A percentile compares a stretch with the other conserved stretches of the same genome.
Evolutionary conservation across 2,888 invertebrate species (phyloP).

Genomic region (Digitonthophagus gazella): DNA sequence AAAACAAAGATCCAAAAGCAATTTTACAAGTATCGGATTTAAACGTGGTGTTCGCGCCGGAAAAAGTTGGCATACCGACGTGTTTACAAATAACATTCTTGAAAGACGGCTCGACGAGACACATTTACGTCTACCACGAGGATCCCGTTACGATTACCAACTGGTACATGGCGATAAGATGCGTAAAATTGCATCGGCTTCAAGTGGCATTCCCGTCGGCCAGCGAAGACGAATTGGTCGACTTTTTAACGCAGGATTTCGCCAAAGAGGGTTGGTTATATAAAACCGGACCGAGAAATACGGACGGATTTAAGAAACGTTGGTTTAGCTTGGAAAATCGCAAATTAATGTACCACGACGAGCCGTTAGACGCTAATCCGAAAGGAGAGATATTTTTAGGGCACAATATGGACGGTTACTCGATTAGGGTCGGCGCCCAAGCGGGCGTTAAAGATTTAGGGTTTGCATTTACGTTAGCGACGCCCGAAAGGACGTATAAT

Average conservation of each 20-base stretch:
- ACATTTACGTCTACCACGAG: conserved; percentile 84
- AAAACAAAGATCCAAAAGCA: conserved; percentile 79
- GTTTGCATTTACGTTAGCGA: conserved; percentile 78
- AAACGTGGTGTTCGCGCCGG: conserved; percentile 81
- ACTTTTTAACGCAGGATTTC: conserved; percentile 77
- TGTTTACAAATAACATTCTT: conserved; percentile 83
- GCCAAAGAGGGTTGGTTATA: conserved; percentile 83
- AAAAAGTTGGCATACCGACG: conserved; percentile 75
- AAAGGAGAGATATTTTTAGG: conserved; percentile 87
- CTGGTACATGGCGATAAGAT: conserved; percentile 70
- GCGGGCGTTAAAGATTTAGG: conserved; percentile 72
- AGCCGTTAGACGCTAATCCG: conserved; percentile 82
- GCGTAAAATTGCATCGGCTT: conserved; percentile 78
- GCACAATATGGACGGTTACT: conserved; percentile 72
- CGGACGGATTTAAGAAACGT: conserved; percentile 78
- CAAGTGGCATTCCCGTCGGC: conserved; percentile 82
- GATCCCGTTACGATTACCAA: conserved; percentile 81
- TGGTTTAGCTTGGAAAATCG: conserved; percentile 89
- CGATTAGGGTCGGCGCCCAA: conserved; percentile 66
- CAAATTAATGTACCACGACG: conserved; percentile 91
- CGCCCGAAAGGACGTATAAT: conserved; percentile 75
- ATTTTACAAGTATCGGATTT: conserved; percentile 76
- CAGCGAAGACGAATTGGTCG: conserved; percentile 68
- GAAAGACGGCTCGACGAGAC: conserved; percentile 81
- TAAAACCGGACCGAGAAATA: conserved; percentile 82